phyloP scores from a whole-genome alignment of 64 coral and sea anemone genomes.

The Pocillopora verrucosa region DNA sequence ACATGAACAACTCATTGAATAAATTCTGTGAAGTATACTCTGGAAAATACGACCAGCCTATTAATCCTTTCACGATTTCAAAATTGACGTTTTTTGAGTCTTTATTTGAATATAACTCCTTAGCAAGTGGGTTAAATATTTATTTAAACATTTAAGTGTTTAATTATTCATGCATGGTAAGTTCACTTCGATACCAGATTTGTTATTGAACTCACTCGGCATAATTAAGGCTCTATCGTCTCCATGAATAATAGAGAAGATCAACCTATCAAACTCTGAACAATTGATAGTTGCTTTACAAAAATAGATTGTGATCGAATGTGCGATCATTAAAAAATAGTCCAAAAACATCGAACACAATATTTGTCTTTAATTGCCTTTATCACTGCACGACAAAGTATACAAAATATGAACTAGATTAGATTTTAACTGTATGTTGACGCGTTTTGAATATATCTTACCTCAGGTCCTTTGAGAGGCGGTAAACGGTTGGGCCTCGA shows the following conservation, averaged over 20 bases:
- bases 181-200: neutral
- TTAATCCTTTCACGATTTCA: neutral
- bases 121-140: neutral
- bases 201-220: neutral
- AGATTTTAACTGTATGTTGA: neutral
- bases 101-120: neutral
- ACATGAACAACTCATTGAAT: neutral
- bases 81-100: neutral
- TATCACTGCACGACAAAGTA: neutral
- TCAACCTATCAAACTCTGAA: neutral
- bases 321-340: neutral
- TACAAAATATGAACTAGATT: neutral
- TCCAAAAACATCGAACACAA: neutral
- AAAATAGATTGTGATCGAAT: neutral
- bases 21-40: no score
- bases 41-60: no score
- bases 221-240: neutral
- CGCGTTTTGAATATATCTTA: neutral
- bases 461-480: neutral
- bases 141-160: neutral
- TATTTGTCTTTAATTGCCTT: neutral
- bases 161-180: neutral
- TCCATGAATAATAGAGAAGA: neutral
- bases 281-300: neutral
- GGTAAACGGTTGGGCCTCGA: neutral